Conservation (phyloP, 2,113 vertebrate species). For the Percina caprodes region DNA sequence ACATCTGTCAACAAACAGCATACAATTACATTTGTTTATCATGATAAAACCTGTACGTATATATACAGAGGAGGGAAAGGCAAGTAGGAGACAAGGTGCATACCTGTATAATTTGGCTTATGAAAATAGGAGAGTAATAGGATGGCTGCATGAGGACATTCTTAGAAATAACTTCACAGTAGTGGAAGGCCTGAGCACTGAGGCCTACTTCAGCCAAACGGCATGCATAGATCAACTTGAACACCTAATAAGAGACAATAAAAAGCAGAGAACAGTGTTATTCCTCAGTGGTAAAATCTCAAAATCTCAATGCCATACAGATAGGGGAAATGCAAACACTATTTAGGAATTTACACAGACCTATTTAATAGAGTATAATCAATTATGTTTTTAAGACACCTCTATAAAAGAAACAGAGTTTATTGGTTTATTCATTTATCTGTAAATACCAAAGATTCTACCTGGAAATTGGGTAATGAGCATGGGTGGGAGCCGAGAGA, state of each 20-base stretch:
- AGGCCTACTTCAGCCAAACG: conserved; percentile 94
- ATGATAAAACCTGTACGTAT: too few relatives aligned
- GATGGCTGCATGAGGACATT: conserved; percentile 86
- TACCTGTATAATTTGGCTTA: conserved; percentile 93
- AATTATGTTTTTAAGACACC: background rate
- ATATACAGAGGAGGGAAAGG: background rate
- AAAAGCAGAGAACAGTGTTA: conserved; percentile 13
- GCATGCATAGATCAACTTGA: conserved; percentile 97
- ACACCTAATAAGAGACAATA: conserved; percentile 85
- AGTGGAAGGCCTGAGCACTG: conserved; percentile 95
- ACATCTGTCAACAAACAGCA: conserved; percentile 83
- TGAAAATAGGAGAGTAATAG: conserved; percentile 88
- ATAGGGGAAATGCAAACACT: background rate
- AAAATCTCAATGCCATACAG: background rate
- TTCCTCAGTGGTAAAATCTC: background rate
- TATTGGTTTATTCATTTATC: background rate
- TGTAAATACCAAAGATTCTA: conserved; percentile 51
- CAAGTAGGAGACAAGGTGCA: background rate
- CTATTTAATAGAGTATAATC: background rate
- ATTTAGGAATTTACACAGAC: background rate
- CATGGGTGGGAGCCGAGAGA: conserved; percentile 90
- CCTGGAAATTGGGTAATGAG: conserved; percentile 93
- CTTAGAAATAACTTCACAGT: conserved; percentile 96
- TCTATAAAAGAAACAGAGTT: background rate
- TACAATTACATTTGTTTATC: background rate